Base-by-base conservation (phyloP, 2,797 vertebrate species). In the Cottoperca gobio region DNA sequence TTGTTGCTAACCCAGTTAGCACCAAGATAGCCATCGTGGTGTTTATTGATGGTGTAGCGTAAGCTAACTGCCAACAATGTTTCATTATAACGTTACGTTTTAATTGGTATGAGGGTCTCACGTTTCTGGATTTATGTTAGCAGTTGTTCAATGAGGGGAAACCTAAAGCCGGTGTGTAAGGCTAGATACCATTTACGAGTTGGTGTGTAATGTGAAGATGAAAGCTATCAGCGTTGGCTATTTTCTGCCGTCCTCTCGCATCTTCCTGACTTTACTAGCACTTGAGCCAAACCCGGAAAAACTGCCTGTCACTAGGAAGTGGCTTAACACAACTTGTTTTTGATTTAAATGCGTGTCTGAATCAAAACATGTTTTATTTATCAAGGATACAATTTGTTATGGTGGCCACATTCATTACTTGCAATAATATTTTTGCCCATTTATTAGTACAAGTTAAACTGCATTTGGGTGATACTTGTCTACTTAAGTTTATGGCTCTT, bases 231-330 rank as follows among this genome's bases (percentile, higher is more conserved):
- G 66, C 61, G 61, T 4, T 84, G 86, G 83, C 73, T 80, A 74
- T 79, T 87, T 77, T 74, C 35, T 74, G 64, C 84, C 88, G 86
- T 79, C 87, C 91, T 70, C 76, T 86, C 72, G 33, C 75, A 85
- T 90, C 89, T 90, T 89, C 88, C 86, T 89, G 89, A 54, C 42
- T 87, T 89, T 89, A 54, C 42, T 86, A 78, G 80, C 74, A 68
- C 72, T 87, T 80, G 11, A 87, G 75, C 75, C 83, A 73, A 92
- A 94, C 92, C 93, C 92, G 92, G 93, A 93, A 93, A 86, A 91
- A 81, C 78, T 68, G 64, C 13, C 64, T 73, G 78, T 79, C 65
- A 71, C 46, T 17, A 70, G 72, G 74, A 81, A 83, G 73, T 60
- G 37, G 43, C 43, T 46, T 13, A 2, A 39, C 12, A 11, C 50